Conservation (phyloP, 2,113 vertebrate species). For the Phoenicopterus ruber region DNA sequence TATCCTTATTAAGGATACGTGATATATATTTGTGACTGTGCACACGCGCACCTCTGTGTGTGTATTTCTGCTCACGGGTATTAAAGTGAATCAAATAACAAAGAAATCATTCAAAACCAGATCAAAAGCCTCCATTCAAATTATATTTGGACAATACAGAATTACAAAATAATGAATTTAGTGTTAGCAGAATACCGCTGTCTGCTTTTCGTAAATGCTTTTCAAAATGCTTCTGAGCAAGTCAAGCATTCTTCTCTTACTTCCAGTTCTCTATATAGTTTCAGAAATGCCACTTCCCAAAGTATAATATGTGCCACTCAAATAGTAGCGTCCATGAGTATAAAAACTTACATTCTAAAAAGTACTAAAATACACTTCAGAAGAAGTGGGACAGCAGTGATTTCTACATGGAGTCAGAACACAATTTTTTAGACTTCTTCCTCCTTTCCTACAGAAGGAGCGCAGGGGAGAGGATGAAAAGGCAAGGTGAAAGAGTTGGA, state of each 20-base stretch:
- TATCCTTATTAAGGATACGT: background rate
- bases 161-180: background rate
- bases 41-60: fast-evolving
- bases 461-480: background rate
- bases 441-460: background rate
- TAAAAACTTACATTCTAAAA: background rate
- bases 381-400: background rate
- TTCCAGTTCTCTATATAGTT: background rate
- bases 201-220: background rate
- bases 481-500: background rate
- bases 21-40: background rate
- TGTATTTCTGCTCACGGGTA: background rate
- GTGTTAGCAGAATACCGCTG: background rate
- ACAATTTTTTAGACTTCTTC: background rate
- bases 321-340: background rate
- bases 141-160: background rate
- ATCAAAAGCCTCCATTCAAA: background rate
- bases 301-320: background rate
- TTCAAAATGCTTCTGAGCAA: background rate
- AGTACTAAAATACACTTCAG: background rate
- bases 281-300: background rate
- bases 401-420: background rate
- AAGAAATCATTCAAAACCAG: background rate
- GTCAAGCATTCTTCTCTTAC: background rate
- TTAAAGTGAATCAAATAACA: background rate